Evolutionary conservation across 2,797 vertebrate genomes (phyloP).

Genomic region (Pyrocephalus nanus): DNA sequence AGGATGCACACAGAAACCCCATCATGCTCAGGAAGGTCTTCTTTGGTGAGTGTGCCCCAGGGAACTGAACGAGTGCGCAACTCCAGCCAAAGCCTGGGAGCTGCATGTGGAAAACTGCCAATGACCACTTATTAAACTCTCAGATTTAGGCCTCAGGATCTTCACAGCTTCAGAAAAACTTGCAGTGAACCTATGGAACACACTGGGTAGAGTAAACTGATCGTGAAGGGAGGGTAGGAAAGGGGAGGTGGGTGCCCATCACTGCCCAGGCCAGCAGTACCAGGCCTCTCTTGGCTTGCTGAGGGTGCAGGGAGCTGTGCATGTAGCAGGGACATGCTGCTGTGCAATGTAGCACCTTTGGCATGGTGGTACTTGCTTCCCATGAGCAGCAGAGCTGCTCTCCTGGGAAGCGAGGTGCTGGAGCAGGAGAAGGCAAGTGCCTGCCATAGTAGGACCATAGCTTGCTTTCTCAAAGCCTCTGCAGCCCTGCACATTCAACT

Average conservation of each 20-base stretch:
- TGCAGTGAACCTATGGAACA: neutral
- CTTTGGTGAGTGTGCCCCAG: neutral
- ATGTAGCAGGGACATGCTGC: neutral
- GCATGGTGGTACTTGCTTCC: accelerated
- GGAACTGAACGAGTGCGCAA: accelerated
- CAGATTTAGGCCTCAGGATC: neutral
- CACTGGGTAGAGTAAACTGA: neutral
- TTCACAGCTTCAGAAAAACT: neutral
- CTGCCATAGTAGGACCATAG: accelerated
- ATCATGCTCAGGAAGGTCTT: accelerated
- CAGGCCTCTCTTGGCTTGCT: neutral
- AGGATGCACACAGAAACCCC: neutral
- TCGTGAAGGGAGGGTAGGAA: neutral
- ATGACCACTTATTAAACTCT: neutral
- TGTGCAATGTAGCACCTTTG: neutral
- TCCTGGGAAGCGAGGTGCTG: accelerated
- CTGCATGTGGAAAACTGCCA: neutral
- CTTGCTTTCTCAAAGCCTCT: neutral
- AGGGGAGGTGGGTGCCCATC: neutral
- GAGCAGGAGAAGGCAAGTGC: neutral
- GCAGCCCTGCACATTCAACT: neutral
- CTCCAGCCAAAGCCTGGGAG: neutral
- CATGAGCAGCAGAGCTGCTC: accelerated
- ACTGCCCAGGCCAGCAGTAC: neutral
- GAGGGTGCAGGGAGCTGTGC: neutral